Conservation (phyloP, 2,888 invertebrate species). For the Drosophila trichaetosa region DNA sequence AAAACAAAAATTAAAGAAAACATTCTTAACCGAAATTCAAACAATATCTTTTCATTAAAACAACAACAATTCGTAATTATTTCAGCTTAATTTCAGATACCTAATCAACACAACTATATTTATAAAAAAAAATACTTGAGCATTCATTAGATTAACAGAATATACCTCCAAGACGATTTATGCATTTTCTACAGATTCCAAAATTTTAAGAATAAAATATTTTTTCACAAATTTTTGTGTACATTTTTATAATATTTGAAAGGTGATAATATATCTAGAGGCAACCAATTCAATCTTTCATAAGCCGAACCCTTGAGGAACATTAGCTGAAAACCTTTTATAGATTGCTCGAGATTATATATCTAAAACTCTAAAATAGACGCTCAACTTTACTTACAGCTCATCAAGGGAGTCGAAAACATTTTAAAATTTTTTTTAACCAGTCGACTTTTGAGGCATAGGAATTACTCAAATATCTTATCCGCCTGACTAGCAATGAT, state of each 20-base stretch:
- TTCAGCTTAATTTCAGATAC: conserved; percentile 16
- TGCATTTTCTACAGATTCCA: background rate
- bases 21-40: conserved; percentile 46
- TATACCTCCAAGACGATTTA: background rate
- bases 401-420: background rate
- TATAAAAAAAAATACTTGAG: background rate
- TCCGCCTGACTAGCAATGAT: conserved; percentile 30
- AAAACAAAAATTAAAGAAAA: conserved; percentile 41
- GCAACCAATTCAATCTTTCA: background rate
- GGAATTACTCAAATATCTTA: conserved; percentile 32
- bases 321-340: background rate
- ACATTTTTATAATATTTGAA: background rate
- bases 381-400: background rate
- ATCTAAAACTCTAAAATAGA: background rate
- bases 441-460: background rate
- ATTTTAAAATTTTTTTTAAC: background rate
- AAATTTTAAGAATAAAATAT: background rate
- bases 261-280: background rate
- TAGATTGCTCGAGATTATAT: background rate
- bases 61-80: background rate
- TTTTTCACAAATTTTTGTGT: background rate
- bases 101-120: background rate
- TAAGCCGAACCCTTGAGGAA: background rate
- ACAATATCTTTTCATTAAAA: conserved; percentile 36
- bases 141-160: background rate